Evolutionary conservation across 1,140 invertebrate genomes (phyloP), one percentile per base, ranked within the genome.

Genomic region (Drosophila fuyamai): DNA sequence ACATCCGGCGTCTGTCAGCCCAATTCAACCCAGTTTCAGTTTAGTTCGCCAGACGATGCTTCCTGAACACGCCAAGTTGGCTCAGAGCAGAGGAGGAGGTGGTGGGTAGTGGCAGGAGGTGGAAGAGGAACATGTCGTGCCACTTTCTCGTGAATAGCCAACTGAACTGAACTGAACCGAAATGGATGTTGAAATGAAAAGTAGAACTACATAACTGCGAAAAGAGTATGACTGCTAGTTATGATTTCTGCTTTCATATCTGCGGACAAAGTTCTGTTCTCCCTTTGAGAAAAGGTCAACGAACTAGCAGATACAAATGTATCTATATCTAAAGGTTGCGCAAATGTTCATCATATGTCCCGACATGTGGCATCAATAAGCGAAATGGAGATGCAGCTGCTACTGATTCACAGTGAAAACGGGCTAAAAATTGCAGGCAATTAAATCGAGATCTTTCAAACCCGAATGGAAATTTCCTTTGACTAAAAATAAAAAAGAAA

Each of bases 131-230:
- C 77, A 85, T 75, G 82, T 88, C 71, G 83, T 86, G 83, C 83
- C 83, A 88, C 76, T 82, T 86, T 83, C 67, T 51, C 61, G 47
- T 86, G 84, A 88, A 86, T 88, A 71, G 71, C 74, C 27, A 74
- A 75, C 56, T 58, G 53, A 41, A 58, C 47, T 43, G 38, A 53
- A 73, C 50, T 36, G 58, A 73, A 79, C 75, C 55, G 78, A 78
- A 81, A 76, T 76, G 61, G 61, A 68, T 44, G 65, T 68, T 29
- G 65, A 76, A 76, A 81, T 81, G 66, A 72, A 75, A 86, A 81
- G 76, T 67, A 75, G 67, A 70, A 67, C 65, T 68, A 27, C 61
- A 68, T 68, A 67, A 67, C 50, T 79, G 77, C 48, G 29, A 32
- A 61, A 27, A 53, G 57, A 65, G 65, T 62, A 61, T 62, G 61